These are phyloP conservation scores for Chloroceryle aenea DNA, from an alignment of 2,113 vertebrate genomes.

Conservation along the genomic window DNA sequence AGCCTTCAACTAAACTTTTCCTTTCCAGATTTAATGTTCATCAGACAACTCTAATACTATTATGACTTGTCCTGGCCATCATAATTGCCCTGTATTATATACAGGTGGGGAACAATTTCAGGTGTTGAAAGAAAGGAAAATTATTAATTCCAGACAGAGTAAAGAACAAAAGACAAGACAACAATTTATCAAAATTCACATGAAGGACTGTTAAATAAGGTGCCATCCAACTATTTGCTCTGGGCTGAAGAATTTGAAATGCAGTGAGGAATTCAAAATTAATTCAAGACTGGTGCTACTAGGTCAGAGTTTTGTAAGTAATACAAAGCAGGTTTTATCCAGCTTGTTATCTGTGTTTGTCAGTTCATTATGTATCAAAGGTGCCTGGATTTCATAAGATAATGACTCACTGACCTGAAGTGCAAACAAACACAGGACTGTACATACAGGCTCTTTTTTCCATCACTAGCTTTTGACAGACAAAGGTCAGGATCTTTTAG, in stretches of 20 bases:
- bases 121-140: conserved; percentile 61
- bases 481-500: conserved; percentile 8
- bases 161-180: conserved; percentile 46
- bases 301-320: conserved; percentile 39
- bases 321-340: conserved; percentile 56
- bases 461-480: conserved; percentile 3
- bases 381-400: conserved; percentile 55
- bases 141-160: background rate
- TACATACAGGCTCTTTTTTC: conserved; percentile 7
- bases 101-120: conserved; percentile 16
- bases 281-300: background rate
- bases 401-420: conserved; percentile 63
- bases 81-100: background rate
- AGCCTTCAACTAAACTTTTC: background rate
- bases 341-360: conserved; percentile 64
- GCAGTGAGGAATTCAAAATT: conserved; percentile 17
- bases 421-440: conserved; percentile 58
- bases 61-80: background rate
- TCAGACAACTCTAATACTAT: background rate
- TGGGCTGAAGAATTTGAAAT: conserved; percentile 26
- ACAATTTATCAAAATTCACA: background rate
- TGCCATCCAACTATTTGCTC: background rate
- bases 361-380: conserved; percentile 59
- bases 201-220: background rate
- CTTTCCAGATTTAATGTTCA: background rate